Base-by-base conservation (phyloP, 2,797 vertebrate species). In the Macropodus opercularis region DNA sequence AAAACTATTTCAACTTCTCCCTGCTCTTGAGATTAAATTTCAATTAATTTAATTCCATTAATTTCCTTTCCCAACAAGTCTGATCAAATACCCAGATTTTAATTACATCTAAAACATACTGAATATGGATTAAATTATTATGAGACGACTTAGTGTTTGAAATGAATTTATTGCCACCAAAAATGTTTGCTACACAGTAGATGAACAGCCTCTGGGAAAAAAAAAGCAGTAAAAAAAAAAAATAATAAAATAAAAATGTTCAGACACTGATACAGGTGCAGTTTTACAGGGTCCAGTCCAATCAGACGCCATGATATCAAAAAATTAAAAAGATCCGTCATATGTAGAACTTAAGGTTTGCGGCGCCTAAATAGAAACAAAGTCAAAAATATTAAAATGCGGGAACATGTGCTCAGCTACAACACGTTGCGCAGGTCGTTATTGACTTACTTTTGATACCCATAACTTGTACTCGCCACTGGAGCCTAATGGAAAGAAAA, bases 331-430 rank as follows among this genome's bases (percentile, higher is more conserved):
- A 39, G 48, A 41, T 59, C 34, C 41, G 42, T 19, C 40, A 49
- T 63, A n/a, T 72, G 43, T 52, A 24, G 9, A 2, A 2, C 3
- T 94, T 86, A 98, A 3, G 96, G 96, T 70, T 96, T 98, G 83
- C 94, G 95, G 79, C 96, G 93, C 79, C 97, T 99, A 66, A 3
- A 77, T n/a, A 83, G 50, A 64, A 64, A 82, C 43, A 69, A 48
- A 23, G 1, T 11, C 32, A n/a, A 29, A 27, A 34, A 42, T 0
- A 23, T 41, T 4, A 41, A n/a, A n/a, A 47, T 35, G 12, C n/a
- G 18, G 4, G 0, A 53, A 52, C 4, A 44, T 5, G 1, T 2
- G 29, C 3, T n/a, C 3, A 12, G 31, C 3, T 22, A 38, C 9
- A 10, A 26, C 27, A 58, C 22, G 21, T 4, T 36, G 3, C 5